A percentile compares a stretch with the other conserved stretches of the same genome.
Conservation (phyloP, 2,797 vertebrate species). For the Hylomyscus alleni region DNA sequence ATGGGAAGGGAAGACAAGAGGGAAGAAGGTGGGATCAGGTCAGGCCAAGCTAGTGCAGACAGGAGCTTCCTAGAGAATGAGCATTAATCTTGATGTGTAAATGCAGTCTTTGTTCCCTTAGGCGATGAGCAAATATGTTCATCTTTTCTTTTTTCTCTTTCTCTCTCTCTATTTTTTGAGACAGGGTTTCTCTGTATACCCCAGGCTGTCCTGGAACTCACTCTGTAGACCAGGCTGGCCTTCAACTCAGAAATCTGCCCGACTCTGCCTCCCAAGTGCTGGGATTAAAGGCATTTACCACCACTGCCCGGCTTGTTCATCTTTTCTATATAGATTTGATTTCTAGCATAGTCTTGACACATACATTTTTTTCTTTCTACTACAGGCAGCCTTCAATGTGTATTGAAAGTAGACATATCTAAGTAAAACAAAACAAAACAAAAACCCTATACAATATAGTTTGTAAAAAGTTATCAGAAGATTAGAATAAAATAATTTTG, state of each 20-base stretch:
- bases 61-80: background rate
- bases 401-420: slow-evolving; percentile 53
- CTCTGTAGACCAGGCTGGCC: too few species aligned
- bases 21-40: background rate
- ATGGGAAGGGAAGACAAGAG: too few species aligned
- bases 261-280: too few species aligned
- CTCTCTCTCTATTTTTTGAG: too few species aligned
- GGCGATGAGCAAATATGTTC: background rate
- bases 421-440: background rate
- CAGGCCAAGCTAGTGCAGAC: background rate
- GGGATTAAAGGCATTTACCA: too few species aligned
- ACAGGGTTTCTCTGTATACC: too few species aligned
- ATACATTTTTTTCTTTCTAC: slow-evolving; percentile 6
- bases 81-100: slow-evolving; percentile 14
- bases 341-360: background rate
- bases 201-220: too few species aligned
- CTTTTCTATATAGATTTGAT: background rate
- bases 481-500: slow-evolving; percentile 18
- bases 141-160: too few species aligned
- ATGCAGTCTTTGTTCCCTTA: background rate
- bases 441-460: background rate
- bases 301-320: too few species aligned
- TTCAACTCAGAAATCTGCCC: too few species aligned
- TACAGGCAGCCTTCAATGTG: background rate
- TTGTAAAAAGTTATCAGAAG: slow-evolving; percentile 21